Base-by-base conservation (phyloP, 2,113 vertebrate species). In the Mellivora capensis region DNA sequence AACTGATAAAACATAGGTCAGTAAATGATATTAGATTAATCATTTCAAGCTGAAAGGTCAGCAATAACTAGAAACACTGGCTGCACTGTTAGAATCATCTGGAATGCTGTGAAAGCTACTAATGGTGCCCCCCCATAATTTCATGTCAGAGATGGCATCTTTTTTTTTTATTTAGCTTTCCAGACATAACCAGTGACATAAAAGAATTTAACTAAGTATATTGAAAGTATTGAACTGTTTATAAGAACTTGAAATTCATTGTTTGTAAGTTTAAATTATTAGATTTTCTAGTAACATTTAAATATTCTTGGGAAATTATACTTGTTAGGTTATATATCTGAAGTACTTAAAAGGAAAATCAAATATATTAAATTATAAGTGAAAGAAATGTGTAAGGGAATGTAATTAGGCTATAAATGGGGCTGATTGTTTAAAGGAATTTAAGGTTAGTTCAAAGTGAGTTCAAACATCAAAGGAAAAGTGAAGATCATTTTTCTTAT, bases 291-390 rank as follows among this genome's bases (percentile, higher is more conserved):
- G 86, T 94, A 94, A 95, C 42, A 25, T 74, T 96, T 95, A 93
- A 79, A 47, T 90, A 94, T 89, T 93, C 83, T 89, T 62, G 52
- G 89, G 79, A 96, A 96, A 93, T 83, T 89, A 39, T 87, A 89
- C 85, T 93, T 93, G 72, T 89, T 97, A 96, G 44, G 67, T 86
- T 96, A 97, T 74, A 18, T 82, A 82, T 86, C 49, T 91, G n/a
- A 93, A 97, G 85, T 88, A 87, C 25, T 93, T 94, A 97, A 93
- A 93, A 96, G 93, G 96, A 91, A 96, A 97, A 97, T 96, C 67
- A 97, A 94, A 87, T 89, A 91, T 87, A 93, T 93, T 93, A 97
- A 86, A 93, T 92, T 87, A 81, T 77, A 97, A 96, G 69, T 94
- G n/a, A 67, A 96, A 47, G 95, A 94, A 95, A 97, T 87, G 52